phyloP scores from a whole-genome alignment of 2,797 vertebrate genomes.

The Poecilia gillii region DNA sequence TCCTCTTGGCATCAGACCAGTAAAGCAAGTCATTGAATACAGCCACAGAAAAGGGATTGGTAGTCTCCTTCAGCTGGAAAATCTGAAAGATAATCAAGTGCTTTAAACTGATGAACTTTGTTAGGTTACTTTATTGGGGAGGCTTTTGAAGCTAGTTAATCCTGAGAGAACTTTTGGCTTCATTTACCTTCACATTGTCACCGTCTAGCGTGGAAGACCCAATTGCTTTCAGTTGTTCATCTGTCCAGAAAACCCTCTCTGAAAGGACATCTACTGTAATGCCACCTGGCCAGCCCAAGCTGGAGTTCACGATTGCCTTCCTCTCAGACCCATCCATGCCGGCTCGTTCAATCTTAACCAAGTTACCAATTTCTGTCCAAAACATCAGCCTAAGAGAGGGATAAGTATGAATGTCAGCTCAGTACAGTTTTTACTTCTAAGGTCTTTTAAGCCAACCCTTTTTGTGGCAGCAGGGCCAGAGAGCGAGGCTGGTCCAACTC shows the following conservation, averaged over 20 bases:
- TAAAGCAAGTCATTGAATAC: conserved; percentile 89
- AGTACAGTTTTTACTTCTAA: background rate
- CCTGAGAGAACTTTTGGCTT: background rate
- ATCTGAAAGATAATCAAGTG: conserved; percentile 70
- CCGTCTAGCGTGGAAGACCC: conserved; percentile 88
- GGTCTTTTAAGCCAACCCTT: conserved; percentile 79
- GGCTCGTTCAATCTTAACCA: conserved; percentile 86
- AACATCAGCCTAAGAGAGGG: conserved; percentile 86
- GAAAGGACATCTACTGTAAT: conserved; percentile 84
- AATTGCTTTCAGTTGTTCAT: conserved; percentile 86
- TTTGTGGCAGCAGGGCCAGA: conserved; percentile 85
- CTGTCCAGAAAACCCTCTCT: conserved; percentile 90
- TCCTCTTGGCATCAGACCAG: conserved; percentile 87
- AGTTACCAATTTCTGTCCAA: conserved; percentile 88
- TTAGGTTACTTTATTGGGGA: background rate
- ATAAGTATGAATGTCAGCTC: background rate
- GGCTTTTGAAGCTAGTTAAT: background rate
- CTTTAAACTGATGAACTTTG: background rate
- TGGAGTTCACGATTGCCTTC: conserved; percentile 78
- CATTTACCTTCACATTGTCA: conserved; percentile 78
- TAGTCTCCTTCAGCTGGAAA: conserved; percentile 84
- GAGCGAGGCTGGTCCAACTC: conserved; percentile 86
- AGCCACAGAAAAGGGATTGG: conserved; percentile 84
- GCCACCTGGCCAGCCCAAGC: conserved; percentile 89
- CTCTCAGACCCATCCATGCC: conserved; percentile 90